Base-by-base conservation (phyloP, 2,888 invertebrate species). In the Ophioninae sp. region DNA sequence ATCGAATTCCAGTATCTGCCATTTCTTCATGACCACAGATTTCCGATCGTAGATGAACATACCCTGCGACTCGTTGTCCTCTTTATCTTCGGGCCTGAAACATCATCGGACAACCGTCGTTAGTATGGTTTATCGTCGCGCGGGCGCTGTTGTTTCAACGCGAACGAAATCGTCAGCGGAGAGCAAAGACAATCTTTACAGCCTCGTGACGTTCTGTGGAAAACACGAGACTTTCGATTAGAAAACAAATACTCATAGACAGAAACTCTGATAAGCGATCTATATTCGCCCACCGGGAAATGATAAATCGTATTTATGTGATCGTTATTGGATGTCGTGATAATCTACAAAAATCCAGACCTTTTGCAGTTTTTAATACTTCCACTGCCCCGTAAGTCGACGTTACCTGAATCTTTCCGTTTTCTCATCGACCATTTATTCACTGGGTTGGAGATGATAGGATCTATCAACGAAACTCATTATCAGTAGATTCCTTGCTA, bases 1-100 rank as follows among this genome's bases (percentile, higher is more conserved):
- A 75, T 93, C 92, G 79, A 92, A 93, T 64, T 93, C 93, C 81
- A 93, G 86, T 79, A 93, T 92, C 80, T 93, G 93, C 93, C 93
- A 93, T 74, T 92, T 92, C 78, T 88, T 90, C 93, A 93, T 93
- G 13, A 92, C 88, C 65, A 93, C 88, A 20, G 92, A 91, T 79
- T 91, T 91, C 64, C 90, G 90, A 76, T 91, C 91, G 88, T 90
- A 91, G 87, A 91, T 88, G 86, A 93, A 93, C 77, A 91, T 87
- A 44, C 93, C 93, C 63, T 90, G 91, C 17, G 87, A 81, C 56
- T 85, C 83, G 20, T 37, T 76, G 41, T 59, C 61, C 71, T 79
- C 84, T 81, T 80, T 86, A 69, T 86, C 87, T 73, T 85, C 85
- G 59, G 85, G 89, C 86, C 93, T 93, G 92, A 89, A 93, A 93